A percentile compares a stretch with the other conserved stretches of the same genome.
These are phyloP conservation scores for Calcarius lapponicus DNA, from an alignment of 2,797 vertebrate genomes.

Conservation along the genomic window DNA sequence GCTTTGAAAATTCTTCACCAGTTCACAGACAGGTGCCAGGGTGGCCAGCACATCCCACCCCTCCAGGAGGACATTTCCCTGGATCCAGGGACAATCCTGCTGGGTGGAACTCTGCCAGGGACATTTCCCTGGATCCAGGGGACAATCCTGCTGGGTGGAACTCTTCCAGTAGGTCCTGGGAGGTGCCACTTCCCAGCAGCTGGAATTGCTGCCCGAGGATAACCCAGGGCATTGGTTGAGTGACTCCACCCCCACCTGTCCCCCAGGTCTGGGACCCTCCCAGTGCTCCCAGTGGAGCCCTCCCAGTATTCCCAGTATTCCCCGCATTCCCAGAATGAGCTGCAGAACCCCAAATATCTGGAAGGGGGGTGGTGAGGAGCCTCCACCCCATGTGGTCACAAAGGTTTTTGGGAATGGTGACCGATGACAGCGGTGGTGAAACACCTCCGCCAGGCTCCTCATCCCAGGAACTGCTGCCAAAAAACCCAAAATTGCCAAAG, in stretches of 20 bases:
- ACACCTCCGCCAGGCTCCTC: not conserved
- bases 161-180: not conserved
- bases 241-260: not conserved
- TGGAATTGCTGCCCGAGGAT: not conserved
- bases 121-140: too few relatives aligned
- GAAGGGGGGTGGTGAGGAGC: not conserved
- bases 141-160: accelerated
- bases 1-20: not conserved
- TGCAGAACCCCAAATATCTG: accelerated
- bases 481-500: not conserved
- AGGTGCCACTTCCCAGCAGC: not conserved
- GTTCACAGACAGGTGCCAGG: not conserved
- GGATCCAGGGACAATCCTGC: too few relatives aligned
- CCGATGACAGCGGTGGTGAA: not conserved
- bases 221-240: not conserved
- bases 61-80: not conserved
- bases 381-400: not conserved
- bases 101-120: not conserved
- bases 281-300: not conserved
- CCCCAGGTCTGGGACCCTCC: accelerated
- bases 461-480: not conserved
- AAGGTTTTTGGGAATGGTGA: not conserved
- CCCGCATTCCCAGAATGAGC: not conserved
- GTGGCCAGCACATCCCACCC: not conserved
- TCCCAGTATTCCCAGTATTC: not conserved